phyloP scores from a whole-genome alignment of 2,113 vertebrate genomes.

The Platycercus adscitus region DNA sequence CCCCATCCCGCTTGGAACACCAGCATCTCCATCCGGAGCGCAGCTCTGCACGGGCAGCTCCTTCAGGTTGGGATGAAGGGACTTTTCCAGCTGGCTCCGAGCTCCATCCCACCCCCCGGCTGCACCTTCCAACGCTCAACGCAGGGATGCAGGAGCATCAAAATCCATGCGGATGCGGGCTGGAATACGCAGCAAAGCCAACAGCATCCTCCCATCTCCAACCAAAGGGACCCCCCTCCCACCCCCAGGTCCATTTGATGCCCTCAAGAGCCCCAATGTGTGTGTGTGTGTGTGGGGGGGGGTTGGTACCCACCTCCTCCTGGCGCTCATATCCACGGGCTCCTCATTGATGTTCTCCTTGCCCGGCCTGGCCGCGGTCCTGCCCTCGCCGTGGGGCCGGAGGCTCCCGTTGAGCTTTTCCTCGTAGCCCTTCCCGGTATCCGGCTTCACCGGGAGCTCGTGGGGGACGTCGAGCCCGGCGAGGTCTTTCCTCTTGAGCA shows the following conservation, averaged over 20 bases:
- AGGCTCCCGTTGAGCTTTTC: slow-evolving; percentile 84
- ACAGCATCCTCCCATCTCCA: neutral
- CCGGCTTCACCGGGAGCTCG: slow-evolving; percentile 76
- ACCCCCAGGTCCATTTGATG: no score
- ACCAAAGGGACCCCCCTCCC: neutral
- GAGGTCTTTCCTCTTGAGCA: slow-evolving; percentile 95
- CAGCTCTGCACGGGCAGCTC: no score
- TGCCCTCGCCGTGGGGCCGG: slow-evolving; percentile 74
- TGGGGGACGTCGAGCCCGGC: slow-evolving; percentile 83
- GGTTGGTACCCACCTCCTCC: slow-evolving; percentile 82
- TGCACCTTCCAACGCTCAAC: neutral
- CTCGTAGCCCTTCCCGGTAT: slow-evolving; percentile 80
- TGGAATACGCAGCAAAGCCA: no score
- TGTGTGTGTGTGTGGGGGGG: no score
- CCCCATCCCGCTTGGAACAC: neutral
- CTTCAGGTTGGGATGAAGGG: neutral
- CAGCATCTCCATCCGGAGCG: no score
- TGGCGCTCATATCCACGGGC: slow-evolving; percentile 96
- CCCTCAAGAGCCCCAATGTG: no score
- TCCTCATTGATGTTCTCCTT: slow-evolving; percentile 96
- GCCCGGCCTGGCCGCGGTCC: slow-evolving; percentile 82
- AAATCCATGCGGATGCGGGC: neutral
- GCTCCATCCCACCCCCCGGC: neutral
- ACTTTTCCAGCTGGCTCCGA: neutral
- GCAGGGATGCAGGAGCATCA: neutral